Base-by-base conservation (phyloP, 2,888 invertebrate genomes). In the Poecilobothrus nobilitatus region DNA sequence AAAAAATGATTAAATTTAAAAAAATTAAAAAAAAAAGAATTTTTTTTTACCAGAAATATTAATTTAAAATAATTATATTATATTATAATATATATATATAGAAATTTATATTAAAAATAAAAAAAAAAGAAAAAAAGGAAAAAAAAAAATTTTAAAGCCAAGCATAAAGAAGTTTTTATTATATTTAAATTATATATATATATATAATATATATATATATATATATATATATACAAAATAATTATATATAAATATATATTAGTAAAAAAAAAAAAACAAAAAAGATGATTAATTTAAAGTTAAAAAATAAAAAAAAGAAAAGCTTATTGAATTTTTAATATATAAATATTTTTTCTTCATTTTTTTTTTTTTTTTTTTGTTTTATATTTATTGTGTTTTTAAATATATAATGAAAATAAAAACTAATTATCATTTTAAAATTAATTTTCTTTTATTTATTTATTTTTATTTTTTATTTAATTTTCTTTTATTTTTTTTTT, bases 31-130 rank as follows among this genome's bases (percentile, higher is more conserved):
- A 44, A 15, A 44, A 44, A 44, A 44, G 3, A 53, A 53, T 1
- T 53, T 53, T 53, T 53, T 53, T 53, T 53, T 53, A 53, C 53
- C 9, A 53, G 3, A 53, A 53, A 53, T 53, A 41, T 12, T 41
- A 53, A 53, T 53, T 53, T 53, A 53, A 53, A 12, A 53, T 53
- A 53, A 18, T 12, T 15, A 53, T 12, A n/a, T 27, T 53, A 53
- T 53, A 53, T 53, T 53, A 53, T 53, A 53, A 53, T 53, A 53
- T 53, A 53, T 53, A 53, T 53, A 53, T 53, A 53, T 53, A 53
- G 53, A 53, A 53, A 53, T 53, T 53, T 53, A 53, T 53, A 53
- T 53, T 18, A 18, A 53, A 18, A 53, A n/a, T 44, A n/a, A n/a
- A n/a, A n/a, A n/a, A n/a, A n/a, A n/a, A 18, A 53, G 18, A 53